Evolutionary conservation across 64 coral and sea anemone genomes (phyloP).

Genomic region (Montipora efflorescens): DNA sequence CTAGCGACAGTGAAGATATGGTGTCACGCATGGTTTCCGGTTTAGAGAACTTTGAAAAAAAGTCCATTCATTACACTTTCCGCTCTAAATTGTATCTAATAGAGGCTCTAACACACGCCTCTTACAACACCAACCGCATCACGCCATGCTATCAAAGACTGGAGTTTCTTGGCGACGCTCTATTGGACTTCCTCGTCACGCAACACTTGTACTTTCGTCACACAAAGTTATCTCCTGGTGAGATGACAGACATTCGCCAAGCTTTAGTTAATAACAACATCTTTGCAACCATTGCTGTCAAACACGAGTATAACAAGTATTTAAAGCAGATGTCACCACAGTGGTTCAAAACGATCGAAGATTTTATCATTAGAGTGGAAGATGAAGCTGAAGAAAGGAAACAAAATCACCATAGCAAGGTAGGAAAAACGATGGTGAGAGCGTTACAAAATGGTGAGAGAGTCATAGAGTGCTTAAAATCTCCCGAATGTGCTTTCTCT

Average conservation of each 20-base stretch:
- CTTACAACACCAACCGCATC: conserved; percentile 59
- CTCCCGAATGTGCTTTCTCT: too few species aligned
- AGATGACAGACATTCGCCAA: conserved; percentile 89
- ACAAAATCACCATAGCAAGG: background rate
- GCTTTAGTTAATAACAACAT: conserved; percentile 98
- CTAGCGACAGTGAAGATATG: conserved; percentile 5
- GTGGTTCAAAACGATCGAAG: conserved; percentile 82
- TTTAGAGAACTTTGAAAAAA: conserved; percentile 51
- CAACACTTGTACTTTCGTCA: conserved; percentile 83
- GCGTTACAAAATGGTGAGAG: too few species aligned
- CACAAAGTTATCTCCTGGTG: conserved; percentile 67
- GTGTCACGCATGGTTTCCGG: conserved; percentile 37
- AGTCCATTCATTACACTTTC: conserved; percentile 61
- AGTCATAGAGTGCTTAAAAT: too few species aligned
- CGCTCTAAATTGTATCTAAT: conserved; percentile 64
- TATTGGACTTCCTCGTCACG: conserved; percentile 93
- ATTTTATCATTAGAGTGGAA: conserved; percentile 77
- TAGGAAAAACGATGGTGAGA: background rate
- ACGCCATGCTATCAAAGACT: conserved; percentile 79
- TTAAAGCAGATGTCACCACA: conserved; percentile 82
- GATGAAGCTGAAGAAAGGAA: conserved; percentile 53
- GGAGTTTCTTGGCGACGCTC: conserved; percentile 92
- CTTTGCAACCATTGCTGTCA: conserved; percentile 90
- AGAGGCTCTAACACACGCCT: conserved; percentile 88
- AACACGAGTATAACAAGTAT: conserved; percentile 77